phyloP scores from a whole-genome alignment of 2,113 vertebrate genomes.

The Ploceus nigricollis region DNA sequence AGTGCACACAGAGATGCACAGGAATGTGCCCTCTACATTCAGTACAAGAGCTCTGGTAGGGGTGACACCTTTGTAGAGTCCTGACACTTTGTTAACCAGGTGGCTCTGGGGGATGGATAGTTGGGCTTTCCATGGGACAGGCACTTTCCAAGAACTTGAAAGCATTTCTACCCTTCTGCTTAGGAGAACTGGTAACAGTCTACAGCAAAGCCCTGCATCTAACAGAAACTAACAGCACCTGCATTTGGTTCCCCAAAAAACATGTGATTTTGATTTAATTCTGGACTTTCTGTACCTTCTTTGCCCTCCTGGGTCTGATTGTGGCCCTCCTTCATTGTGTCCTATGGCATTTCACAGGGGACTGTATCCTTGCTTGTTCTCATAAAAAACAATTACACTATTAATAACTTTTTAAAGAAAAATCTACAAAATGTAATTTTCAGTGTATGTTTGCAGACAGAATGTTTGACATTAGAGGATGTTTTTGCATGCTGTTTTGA shows the following conservation, averaged over 20 bases:
- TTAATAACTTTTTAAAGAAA: not conserved
- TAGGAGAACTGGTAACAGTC: not conserved
- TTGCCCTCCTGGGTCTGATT: not conserved
- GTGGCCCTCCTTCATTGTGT: not conserved
- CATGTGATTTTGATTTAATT: not conserved
- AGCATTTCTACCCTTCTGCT: not conserved
- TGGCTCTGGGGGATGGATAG: fast-evolving
- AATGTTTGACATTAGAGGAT: not conserved
- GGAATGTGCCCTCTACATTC: fast-evolving
- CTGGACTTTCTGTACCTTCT: not conserved
- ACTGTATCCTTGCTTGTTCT: not conserved
- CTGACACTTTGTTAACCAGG: not conserved
- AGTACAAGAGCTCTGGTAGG: not conserved
- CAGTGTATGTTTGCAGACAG: not conserved
- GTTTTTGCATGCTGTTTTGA: not conserved
- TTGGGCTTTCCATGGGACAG: not conserved
- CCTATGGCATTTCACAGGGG: not conserved
- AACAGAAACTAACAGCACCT: not conserved
- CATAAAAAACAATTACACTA: not conserved
- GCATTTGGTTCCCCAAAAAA: not conserved
- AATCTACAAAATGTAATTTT: not conserved
- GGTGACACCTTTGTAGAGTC: not conserved
- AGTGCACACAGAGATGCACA: not conserved
- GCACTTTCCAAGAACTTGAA: not conserved
- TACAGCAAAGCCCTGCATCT: not conserved